Conservation (phyloP, 2,888 invertebrate species). For the Eilema griseolum region DNA sequence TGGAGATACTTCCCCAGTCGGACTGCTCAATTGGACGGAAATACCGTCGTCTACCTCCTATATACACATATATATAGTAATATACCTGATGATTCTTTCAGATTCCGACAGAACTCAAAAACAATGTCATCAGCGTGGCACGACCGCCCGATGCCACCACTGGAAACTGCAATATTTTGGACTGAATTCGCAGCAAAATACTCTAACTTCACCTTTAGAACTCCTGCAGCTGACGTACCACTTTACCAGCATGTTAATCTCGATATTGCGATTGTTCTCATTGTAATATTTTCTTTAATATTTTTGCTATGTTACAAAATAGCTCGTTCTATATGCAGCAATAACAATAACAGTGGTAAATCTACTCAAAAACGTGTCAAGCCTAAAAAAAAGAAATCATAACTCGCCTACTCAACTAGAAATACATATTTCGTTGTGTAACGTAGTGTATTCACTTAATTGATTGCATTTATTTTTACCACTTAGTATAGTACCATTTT, state of each 20-base stretch:
- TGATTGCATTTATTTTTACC: not conserved
- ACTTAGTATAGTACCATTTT: too few relatives aligned
- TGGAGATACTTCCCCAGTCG: too few relatives aligned
- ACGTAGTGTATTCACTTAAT: not conserved
- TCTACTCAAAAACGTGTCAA: conserved; percentile 33
- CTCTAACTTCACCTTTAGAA: conserved; percentile 78
- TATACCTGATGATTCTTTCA: conserved; percentile 56
- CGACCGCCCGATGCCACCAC: conserved; percentile 86
- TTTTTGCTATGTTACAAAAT: conserved; percentile 36
- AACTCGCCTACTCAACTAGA: not conserved
- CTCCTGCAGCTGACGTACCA: conserved; percentile 85
- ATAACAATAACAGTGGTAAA: conserved; percentile 13
- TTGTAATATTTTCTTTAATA: conserved; percentile 41
- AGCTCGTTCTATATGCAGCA: conserved; percentile 29
- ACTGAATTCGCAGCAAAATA: conserved; percentile 88
- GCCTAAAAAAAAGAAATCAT: conserved; percentile 48
- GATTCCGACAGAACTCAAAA: conserved; percentile 78
- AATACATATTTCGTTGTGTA: not conserved
- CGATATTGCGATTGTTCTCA: conserved; percentile 60
- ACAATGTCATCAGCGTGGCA: conserved; percentile 84
- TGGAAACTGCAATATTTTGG: conserved; percentile 89
- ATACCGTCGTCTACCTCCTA: too few relatives aligned
- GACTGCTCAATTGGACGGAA: too few relatives aligned
- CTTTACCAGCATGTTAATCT: conserved; percentile 83
- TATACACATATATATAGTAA: too few relatives aligned